Conservation (phyloP, 2,797 vertebrate genomes). For the Paramormyrops hopkinsi region DNA sequence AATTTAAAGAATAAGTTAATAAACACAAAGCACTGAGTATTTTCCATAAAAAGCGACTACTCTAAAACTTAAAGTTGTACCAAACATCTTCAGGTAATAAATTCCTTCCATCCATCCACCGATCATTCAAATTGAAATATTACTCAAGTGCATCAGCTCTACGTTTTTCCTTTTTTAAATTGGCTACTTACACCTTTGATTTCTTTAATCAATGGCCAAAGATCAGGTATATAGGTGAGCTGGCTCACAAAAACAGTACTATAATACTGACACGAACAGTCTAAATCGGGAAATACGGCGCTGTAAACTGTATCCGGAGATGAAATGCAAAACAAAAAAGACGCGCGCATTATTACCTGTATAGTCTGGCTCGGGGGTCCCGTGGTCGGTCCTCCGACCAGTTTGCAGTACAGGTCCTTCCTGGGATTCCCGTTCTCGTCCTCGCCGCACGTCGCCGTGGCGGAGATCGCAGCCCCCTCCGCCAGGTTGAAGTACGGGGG, state of each 20-base stretch:
- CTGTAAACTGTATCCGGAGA: not conserved
- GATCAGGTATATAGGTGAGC: not conserved
- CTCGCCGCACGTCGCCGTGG: constrained; percentile 85
- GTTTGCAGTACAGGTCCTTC: constrained; percentile 80
- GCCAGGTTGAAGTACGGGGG: constrained; percentile 90
- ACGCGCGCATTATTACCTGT: constrained; percentile 62
- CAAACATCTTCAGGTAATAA: not conserved
- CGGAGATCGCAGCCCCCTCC: constrained; percentile 60
- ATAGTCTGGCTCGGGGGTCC: constrained; percentile 65
- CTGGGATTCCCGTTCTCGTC: constrained; percentile 54
- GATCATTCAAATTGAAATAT: not conserved
- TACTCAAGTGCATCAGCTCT: not conserved
- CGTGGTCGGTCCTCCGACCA: constrained; percentile 76
- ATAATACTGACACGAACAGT: not conserved
- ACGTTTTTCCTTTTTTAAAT: not conserved
- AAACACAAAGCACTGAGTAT: not conserved
- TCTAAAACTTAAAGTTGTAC: not conserved
- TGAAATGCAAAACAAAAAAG: not conserved
- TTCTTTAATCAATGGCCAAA: not conserved
- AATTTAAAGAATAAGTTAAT: not conserved
- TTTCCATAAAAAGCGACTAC: not conserved
- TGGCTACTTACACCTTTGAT: not conserved
- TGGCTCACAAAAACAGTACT: not conserved
- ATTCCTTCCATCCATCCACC: not conserved
- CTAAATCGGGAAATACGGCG: not conserved